These are phyloP conservation scores for Falco cherrug DNA, from an alignment of 2,797 vertebrate genomes.

Conservation along the genomic window DNA sequence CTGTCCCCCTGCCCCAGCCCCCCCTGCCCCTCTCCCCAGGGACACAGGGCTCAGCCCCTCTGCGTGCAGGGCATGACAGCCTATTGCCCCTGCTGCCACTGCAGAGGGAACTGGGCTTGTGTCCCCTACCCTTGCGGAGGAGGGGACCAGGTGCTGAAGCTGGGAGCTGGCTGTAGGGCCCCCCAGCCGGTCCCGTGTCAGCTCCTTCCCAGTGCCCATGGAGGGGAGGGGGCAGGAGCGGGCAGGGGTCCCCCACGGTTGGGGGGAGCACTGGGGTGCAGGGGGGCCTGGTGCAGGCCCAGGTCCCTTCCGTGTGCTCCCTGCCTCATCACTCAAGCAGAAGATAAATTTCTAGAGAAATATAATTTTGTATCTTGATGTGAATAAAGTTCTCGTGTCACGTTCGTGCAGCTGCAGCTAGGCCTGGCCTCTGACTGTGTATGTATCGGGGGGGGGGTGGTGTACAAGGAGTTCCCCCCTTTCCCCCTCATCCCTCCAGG, in stretches of 20 bases:
- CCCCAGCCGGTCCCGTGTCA: not conserved
- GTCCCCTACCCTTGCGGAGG: not conserved
- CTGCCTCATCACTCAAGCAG: slow-evolving; percentile 5
- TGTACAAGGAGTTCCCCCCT: not conserved
- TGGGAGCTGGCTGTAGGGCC: not conserved
- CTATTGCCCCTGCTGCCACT: rapidly evolving
- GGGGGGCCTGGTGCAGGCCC: not conserved
- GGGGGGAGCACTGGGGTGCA: not conserved
- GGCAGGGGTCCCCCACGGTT: not conserved
- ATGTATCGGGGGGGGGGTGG: not conserved
- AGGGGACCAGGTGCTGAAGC: not conserved
- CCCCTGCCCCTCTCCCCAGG: not conserved
- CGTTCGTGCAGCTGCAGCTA: slow-evolving; percentile 85
- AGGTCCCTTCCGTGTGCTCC: not conserved
- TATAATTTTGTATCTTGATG: slow-evolving; percentile 95
- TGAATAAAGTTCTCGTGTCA: slow-evolving; percentile 93
- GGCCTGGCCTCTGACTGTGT: slow-evolving; percentile 29
- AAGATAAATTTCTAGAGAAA: slow-evolving; percentile 85
- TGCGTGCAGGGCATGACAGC: not conserved
- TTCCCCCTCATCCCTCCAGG: not conserved
- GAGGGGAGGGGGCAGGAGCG: not conserved
- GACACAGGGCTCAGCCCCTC: not conserved
- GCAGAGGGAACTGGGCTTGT: not conserved
- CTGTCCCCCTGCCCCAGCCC: not conserved
- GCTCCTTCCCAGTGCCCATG: not conserved